phyloP scores from a whole-genome alignment of 2,113 vertebrate genomes.

The Megaptera novaeangliae region DNA sequence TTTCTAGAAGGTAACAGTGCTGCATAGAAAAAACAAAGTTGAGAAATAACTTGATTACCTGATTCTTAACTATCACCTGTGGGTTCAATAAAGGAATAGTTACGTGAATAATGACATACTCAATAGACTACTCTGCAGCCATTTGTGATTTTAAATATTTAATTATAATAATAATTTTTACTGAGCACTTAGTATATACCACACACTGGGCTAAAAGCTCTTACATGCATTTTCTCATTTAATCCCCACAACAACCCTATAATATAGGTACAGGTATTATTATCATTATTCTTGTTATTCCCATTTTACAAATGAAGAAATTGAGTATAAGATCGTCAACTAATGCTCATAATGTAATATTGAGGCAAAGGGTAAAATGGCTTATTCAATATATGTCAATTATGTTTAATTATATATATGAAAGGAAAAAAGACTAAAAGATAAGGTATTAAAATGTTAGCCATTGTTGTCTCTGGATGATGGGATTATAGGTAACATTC shows the following conservation, averaged over 20 bases:
- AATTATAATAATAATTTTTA: neutral
- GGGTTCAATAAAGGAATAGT: neutral
- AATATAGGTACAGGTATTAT: neutral
- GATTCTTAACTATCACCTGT: neutral
- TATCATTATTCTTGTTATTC: neutral
- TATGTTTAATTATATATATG: neutral
- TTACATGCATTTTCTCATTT: neutral
- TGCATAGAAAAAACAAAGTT: neutral
- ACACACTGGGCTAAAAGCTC: constrained; percentile 3
- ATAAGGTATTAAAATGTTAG: neutral
- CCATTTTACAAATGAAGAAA: constrained; percentile 42
- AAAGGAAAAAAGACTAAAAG: neutral
- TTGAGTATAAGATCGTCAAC: neutral
- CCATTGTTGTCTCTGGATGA: neutral
- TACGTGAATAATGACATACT: neutral
- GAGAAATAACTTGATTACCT: neutral
- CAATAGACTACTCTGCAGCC: neutral
- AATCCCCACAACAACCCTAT: neutral
- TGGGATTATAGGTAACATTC: neutral
- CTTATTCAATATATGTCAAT: neutral
- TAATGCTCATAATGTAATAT: neutral
- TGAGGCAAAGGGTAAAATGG: neutral
- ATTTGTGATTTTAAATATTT: constrained; percentile 10
- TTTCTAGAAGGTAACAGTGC: neutral
- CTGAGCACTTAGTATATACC: neutral